Evolutionary conservation across 2,888 invertebrate genomes (phyloP), one percentile per base, ranked within the genome.

Genomic region (Clivina fossor): DNA sequence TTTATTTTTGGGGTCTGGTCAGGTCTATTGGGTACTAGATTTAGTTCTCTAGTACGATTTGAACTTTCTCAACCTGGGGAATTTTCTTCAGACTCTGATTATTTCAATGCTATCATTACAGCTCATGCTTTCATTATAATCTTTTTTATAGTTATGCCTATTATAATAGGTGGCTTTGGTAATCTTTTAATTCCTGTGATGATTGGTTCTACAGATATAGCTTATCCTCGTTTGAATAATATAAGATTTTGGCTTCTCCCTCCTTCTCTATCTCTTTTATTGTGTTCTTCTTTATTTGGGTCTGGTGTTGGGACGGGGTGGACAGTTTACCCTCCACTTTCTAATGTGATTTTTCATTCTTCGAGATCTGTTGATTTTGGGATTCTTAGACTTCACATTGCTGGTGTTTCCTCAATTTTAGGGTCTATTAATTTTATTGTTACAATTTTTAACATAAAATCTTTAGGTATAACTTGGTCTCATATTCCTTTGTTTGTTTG

Each of bases 361-460:
- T 7, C 5, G 4, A 9, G 5, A 24, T 4, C 5, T 7, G 26
- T 24, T 24, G 26, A 24, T 24, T 9, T 24, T 24, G 26, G 5
- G 4, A 24, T 24, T 7, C 26, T 24, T 24, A 9, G 5, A 24
- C 26, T 24, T 28, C 88, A 89, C 71, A 72, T 88, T 73, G 85
- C 88, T 0, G 88, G 88, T 35, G 79, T 83, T 66, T 84, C 82
- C 0, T 83, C 85, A 24, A 86, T 89, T 80, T 69, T 89, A 78
- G 86, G 86, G 15, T 83, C 86, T 11, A 81, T 90, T 72, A 89
- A 90, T 76, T 90, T 90, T 78, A 86, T 89, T 7, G 26, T 24
- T 9, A 24, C 26, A 7, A 24, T 24, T 7, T 24, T 24, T 9
- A 24, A 24, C 9, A 24, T 24, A 9, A 4, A 9, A 7, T 4